A percentile compares a stretch with the other conserved stretches of the same genome.
Conservation (phyloP, 2,888 invertebrate species). For the Laothoe populi region DNA sequence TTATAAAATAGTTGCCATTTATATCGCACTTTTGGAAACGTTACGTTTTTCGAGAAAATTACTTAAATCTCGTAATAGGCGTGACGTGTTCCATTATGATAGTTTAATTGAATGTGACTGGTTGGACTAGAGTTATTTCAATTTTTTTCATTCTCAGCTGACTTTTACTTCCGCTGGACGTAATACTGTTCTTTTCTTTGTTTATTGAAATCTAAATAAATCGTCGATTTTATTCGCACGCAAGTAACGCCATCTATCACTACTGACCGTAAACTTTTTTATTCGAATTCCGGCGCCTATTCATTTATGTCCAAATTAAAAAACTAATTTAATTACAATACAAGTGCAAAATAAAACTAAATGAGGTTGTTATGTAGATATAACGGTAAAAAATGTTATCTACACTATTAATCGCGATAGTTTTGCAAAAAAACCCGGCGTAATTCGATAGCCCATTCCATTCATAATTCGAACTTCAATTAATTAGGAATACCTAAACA, state of each 20-base stretch:
- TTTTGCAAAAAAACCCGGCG: not conserved
- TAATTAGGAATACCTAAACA: not conserved
- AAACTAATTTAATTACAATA: constrained; percentile 16
- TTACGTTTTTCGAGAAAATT: constrained; percentile 4
- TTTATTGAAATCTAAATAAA: not conserved
- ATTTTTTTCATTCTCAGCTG: not conserved
- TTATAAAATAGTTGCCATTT: constrained; percentile 18
- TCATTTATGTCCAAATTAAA: not conserved
- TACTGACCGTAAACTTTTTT: not conserved
- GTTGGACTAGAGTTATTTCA: not conserved
- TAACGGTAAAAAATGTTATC: constrained; percentile 8
- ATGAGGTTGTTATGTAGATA: not conserved
- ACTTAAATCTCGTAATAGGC: not conserved
- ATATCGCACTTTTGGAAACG: constrained; percentile 13
- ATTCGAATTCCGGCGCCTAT: not conserved
- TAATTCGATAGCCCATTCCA: not conserved
- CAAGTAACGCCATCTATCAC: constrained; percentile 10
- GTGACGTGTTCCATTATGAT: constrained; percentile 24
- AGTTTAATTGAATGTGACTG: constrained; percentile 26
- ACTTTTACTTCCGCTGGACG: constrained; percentile 23
- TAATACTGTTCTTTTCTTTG: constrained; percentile 4
- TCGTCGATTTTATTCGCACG: not conserved
- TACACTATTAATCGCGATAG: not conserved
- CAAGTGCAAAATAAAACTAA: not conserved
- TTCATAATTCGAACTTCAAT: constrained; percentile 6